phyloP scores from a whole-genome alignment of 2,797 vertebrate species.

The Chelon labrosus region DNA sequence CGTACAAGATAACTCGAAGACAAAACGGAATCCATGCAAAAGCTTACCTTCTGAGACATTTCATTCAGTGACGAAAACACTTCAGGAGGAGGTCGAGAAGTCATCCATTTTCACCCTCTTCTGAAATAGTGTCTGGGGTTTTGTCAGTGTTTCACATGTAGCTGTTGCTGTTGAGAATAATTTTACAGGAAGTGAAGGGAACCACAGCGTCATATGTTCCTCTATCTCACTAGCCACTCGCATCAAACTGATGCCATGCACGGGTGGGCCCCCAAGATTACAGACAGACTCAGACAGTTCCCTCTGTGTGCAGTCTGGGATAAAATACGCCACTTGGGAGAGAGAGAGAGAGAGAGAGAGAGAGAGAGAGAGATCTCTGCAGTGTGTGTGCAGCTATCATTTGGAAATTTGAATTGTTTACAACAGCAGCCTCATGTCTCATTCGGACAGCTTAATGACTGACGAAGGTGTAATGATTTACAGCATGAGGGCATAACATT shows the following conservation, averaged over 20 bases:
- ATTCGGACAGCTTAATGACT: slow-evolving; percentile 6
- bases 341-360: slow-evolving; percentile 6
- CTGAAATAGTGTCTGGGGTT: slow-evolving; percentile 38
- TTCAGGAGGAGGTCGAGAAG: slow-evolving; percentile 19
- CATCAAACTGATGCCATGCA: slow-evolving; percentile 77
- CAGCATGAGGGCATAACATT: too few species aligned
- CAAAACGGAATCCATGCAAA: slow-evolving; percentile 12
- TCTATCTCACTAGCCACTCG: slow-evolving; percentile 87
- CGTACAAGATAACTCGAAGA: slow-evolving; percentile 38
- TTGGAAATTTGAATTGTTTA: neutral
- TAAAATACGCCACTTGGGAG: slow-evolving; percentile 38
- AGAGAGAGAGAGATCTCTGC: neutral
- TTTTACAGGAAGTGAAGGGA: slow-evolving; percentile 86
- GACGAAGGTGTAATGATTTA: neutral
- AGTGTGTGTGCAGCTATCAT: slow-evolving; percentile 19
- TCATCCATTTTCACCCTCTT: slow-evolving; percentile 57
- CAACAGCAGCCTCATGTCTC: neutral
- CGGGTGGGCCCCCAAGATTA: slow-evolving; percentile 85
- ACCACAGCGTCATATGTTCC: slow-evolving; percentile 84
- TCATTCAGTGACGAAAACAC: slow-evolving; percentile 34
- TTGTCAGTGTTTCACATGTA: slow-evolving; percentile 70
- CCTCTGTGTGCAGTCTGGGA: slow-evolving; percentile 41
- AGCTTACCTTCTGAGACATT: slow-evolving; percentile 67
- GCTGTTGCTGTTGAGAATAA: slow-evolving; percentile 76
- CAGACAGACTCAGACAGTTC: slow-evolving; percentile 56